Percentiles rank a stretch among this genome's conserved stretches.
These are phyloP conservation scores for Garra rufa DNA, from an alignment of 2,113 vertebrate species.

Conservation along the genomic window DNA sequence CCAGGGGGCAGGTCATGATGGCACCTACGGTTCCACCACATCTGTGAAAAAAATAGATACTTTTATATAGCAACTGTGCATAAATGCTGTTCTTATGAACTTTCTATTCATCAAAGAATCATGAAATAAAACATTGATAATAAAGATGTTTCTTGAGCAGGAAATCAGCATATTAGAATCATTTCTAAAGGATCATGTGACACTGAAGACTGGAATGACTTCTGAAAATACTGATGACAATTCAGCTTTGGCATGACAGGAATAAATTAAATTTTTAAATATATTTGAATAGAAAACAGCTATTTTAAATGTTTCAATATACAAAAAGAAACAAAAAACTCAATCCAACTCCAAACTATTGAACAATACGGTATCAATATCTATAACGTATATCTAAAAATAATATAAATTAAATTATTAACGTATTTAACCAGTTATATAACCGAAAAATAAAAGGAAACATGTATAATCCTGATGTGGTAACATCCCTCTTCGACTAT, in stretches of 20 bases:
- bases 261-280: neutral
- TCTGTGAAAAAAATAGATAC: slow-evolving; percentile 67
- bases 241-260: neutral
- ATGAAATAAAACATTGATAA: neutral
- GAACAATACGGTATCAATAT: neutral
- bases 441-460: neutral
- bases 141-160: neutral
- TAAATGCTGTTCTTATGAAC: neutral
- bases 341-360: too few relatives aligned
- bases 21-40: slow-evolving; percentile 96
- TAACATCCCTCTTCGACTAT: too few relatives aligned
- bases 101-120: neutral
- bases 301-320: neutral
- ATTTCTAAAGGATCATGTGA: neutral
- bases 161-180: neutral
- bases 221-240: neutral
- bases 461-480: too few relatives aligned
- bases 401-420: neutral
- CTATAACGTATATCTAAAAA: too few relatives aligned
- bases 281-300: neutral
- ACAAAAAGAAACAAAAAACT: neutral
- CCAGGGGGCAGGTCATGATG: slow-evolving; percentile 92
- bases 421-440: neutral
- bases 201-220: neutral
- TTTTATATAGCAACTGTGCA: neutral